Evolutionary conservation across 1,140 invertebrate genomes (phyloP).

Genomic region (Euwallacea similis): DNA sequence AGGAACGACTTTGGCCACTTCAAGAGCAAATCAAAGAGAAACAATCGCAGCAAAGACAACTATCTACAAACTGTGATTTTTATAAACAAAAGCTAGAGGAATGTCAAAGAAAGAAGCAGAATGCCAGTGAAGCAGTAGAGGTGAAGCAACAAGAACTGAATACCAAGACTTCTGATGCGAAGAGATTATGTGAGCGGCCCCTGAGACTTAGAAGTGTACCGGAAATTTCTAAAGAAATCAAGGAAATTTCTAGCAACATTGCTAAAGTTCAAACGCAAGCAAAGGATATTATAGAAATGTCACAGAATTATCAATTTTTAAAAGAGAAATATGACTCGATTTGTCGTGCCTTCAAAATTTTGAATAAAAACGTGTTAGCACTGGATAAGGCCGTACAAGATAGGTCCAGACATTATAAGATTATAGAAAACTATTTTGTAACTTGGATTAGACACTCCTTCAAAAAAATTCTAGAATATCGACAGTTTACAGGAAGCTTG

Average conservation of each 20-base stretch:
- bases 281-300: slow-evolving; percentile 37
- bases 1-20: slow-evolving; percentile 51
- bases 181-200: slow-evolving; percentile 29
- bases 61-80: slow-evolving; percentile 41
- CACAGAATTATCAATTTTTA: slow-evolving; percentile 37
- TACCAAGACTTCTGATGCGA: slow-evolving; percentile 38
- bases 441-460: slow-evolving; percentile 47
- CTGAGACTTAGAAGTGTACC: slow-evolving; percentile 31
- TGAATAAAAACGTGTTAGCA: slow-evolving; percentile 39
- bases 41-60: slow-evolving; percentile 46
- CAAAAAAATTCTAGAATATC: slow-evolving; percentile 43
- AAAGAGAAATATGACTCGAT: slow-evolving; percentile 35
- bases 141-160: slow-evolving; percentile 37
- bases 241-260: slow-evolving; percentile 30
- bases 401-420: slow-evolving; percentile 42
- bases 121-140: slow-evolving; percentile 26
- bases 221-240: slow-evolving; percentile 41
- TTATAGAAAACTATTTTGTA: slow-evolving; percentile 47
- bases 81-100: slow-evolving; percentile 42
- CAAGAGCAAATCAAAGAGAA: slow-evolving; percentile 53
- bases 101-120: slow-evolving; percentile 36
- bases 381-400: slow-evolving; percentile 35
- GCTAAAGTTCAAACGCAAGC: slow-evolving; percentile 35
- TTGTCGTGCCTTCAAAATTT: slow-evolving; percentile 28
- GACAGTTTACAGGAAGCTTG: slow-evolving; percentile 59